A percentile compares a stretch with the other conserved stretches of the same genome.
Evolutionary conservation across 2,888 invertebrate genomes (phyloP).

Genomic region (Dolomedes plantarius): DNA sequence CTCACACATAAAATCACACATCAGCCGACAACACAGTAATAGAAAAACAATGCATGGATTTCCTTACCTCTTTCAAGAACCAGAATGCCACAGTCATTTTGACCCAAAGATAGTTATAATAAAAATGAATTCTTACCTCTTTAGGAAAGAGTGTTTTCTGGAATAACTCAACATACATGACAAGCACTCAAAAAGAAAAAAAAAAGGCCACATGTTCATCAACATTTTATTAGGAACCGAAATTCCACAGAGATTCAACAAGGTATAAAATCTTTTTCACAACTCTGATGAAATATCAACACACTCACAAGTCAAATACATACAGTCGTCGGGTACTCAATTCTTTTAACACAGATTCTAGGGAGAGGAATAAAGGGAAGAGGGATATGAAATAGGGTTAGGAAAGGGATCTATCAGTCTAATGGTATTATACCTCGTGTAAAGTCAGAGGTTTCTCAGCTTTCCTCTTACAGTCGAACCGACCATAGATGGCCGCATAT

Average conservation of each 20-base stretch:
- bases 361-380: constrained; percentile 1
- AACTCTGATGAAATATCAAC: background rate
- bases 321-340: background rate
- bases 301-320: background rate
- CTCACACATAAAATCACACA: no score
- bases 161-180: background rate
- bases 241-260: background rate
- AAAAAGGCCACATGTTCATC: background rate
- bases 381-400: background rate
- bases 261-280: background rate
- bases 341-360: background rate
- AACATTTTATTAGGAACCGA: constrained; percentile 5
- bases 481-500: constrained; percentile 97
- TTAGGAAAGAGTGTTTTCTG: background rate
- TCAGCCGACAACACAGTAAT: no score
- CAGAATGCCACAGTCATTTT: no score
- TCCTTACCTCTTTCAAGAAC: no score
- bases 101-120: no score
- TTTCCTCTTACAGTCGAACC: constrained; percentile 97
- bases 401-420: background rate
- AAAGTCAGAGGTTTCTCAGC: constrained; percentile 96
- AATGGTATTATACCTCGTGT: constrained; percentile 84
- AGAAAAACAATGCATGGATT: no score
- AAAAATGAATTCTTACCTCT: background rate
- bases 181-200: background rate